Evolutionary conservation across 2,113 vertebrate genomes (phyloP), one percentile per base, ranked within the genome.

Genomic region (Pogonocichla stellata): DNA sequence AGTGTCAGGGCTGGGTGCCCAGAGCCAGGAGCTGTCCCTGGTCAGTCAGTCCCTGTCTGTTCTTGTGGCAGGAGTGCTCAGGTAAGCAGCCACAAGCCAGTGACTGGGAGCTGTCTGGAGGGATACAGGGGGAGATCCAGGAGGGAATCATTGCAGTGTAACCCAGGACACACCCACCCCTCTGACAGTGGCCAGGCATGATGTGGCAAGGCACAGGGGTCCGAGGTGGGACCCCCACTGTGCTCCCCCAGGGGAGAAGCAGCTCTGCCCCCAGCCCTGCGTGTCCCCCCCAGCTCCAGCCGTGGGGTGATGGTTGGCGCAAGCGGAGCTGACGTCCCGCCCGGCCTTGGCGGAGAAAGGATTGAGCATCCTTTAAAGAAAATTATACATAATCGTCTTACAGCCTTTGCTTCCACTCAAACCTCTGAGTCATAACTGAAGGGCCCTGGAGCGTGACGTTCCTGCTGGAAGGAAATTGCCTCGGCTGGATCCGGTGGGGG

Each of bases 381-480:
- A 95, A 97, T 97, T 60, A 93, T 80, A 75, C 95, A 93, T 92
- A 86, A 96, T 97, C 91, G 43, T 89, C 92, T 88, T 65, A 19
- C 62, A 91, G 94, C 95, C 90, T 77, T 91, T 38, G 57, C 86
- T 93, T 90, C 86, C 91, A 77, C 80, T 90, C 92, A 73, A 40
- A 54, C 53, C 91, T 95, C 95, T 97, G 97, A 97, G 94, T 97
- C 97, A 97, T 85, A 86, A 91, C 94, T 88, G 92, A 97, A 96
- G 96, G 88, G 95, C 91, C 85, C 95, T 89, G 91, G 94, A 95
- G 92, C 92, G 61, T 97, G 90, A 90, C 91, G 91, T 94, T 96
- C 94, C 90, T 86, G 92, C 77, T 84, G 91, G 81, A 83, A 92
- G 95, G 96, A 97, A 96, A 95, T 96, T 95, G 92, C 96, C 93